These are phyloP conservation scores for Burhinus oedicnemus DNA, from an alignment of 2,113 vertebrate species.

Conservation along the genomic window DNA sequence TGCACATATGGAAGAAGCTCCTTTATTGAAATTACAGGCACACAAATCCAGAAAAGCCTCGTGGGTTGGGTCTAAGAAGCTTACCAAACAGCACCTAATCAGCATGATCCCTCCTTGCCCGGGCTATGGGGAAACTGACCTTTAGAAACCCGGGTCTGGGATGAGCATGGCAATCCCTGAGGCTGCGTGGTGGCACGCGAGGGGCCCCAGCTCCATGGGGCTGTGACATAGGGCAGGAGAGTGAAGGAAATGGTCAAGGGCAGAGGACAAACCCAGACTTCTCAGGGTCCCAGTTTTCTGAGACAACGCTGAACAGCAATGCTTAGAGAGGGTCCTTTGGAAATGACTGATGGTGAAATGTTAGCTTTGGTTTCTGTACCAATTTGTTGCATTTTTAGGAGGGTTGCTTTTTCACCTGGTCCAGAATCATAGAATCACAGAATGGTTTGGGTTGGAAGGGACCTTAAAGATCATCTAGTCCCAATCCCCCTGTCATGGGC, in stretches of 20 bases:
- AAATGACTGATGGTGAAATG: background rate
- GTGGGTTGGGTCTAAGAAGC: slow-evolving; percentile 30
- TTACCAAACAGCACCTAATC: slow-evolving; percentile 29
- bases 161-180: background rate
- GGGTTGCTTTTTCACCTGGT: background rate
- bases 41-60: slow-evolving; percentile 50
- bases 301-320: fast-evolving
- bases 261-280: background rate
- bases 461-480: background rate
- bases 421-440: background rate
- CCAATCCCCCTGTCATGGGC: background rate
- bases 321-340: background rate
- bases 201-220: fast-evolving
- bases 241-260: background rate
- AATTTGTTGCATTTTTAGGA: fast-evolving
- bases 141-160: background rate
- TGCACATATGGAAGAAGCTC: slow-evolving; percentile 60
- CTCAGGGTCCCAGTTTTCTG: background rate
- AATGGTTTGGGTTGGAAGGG: too few species aligned
- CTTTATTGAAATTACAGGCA: slow-evolving; percentile 61
- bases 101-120: slow-evolving; percentile 44
- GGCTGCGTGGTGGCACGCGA: background rate
- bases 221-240: background rate
- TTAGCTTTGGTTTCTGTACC: background rate
- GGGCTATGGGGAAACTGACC: slow-evolving; percentile 26